Percentiles rank a stretch among this genome's conserved stretches.
These are phyloP conservation scores for Periphyllus acericola DNA, from an alignment of 2,888 invertebrate species.

Conservation along the genomic window DNA sequence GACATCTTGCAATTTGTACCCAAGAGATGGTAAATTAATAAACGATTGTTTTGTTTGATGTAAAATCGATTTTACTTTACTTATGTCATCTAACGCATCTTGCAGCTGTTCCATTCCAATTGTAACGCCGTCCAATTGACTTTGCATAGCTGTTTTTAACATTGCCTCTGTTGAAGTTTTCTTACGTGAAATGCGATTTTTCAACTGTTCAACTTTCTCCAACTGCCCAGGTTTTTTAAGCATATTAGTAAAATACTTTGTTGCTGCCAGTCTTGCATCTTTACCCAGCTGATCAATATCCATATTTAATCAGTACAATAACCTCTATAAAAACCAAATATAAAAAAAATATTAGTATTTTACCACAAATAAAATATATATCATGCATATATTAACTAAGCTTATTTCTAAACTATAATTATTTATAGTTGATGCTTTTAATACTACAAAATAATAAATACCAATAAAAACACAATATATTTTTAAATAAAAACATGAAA, in stretches of 20 bases:
- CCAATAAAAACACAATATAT: no score
- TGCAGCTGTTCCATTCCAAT: constrained; percentile 91
- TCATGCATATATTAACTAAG: no score
- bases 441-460: no score
- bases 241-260: constrained; percentile 89
- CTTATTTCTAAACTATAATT: no score
- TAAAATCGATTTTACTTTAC: constrained; percentile 75
- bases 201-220: constrained; percentile 88
- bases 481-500: no score
- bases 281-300: constrained; percentile 72
- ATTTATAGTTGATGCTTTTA: no score
- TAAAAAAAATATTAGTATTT: not conserved
- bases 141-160: constrained; percentile 98
- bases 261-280: constrained; percentile 80
- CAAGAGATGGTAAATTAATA: constrained; percentile 80
- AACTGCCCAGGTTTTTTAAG: constrained; percentile 94
- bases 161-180: constrained; percentile 93
- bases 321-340: not conserved
- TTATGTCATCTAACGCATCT: constrained; percentile 84
- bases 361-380: not conserved
- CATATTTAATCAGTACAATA: constrained; percentile 12
- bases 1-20: constrained; percentile 83
- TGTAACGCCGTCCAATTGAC: constrained; percentile 95
- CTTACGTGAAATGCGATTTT: constrained; percentile 78
- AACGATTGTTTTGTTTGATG: constrained; percentile 81